Evolutionary conservation across 2,888 invertebrate species (phyloP), one percentile per base, ranked within the genome.

Genomic region (Protodeltote pygarga): DNA sequence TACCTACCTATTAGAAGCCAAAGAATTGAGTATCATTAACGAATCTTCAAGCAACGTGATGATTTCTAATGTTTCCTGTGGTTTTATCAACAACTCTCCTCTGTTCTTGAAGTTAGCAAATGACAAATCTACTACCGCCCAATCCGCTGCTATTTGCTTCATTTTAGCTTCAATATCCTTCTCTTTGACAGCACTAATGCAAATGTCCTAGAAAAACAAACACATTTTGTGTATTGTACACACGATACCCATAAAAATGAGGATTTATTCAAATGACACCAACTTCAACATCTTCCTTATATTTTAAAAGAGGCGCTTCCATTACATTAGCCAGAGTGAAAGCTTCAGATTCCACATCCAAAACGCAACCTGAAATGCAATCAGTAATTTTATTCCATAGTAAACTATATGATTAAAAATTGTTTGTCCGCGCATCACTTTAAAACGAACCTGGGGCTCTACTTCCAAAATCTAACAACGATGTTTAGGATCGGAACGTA

Each of bases 151-250:
- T 0, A 97, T 94, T 86, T 96, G 96, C 65, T 95, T 96, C 50
- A 98, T 80, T 88, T 97, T 98, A 0, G 95, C 96, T 88, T 98
- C 97, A 52, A 98, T 98, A 67, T 98, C 98, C 68, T 95, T 95
- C 81, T 98, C 98, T 87, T 97, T 98, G 0, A 96, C 95, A 0
- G 98, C 97, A 72, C 97, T 95, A 20, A 97, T 95, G 73, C 98
- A 98, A 65, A 97, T 96, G 77, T 98, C 97, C 94, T 95, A n/a
- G n/a, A n/a, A n/a, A n/a, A n/a, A n/a, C n/a, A n/a, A n/a, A n/a
- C 9, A 21, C 1, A 9, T 11, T 11, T 11, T 4, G 2, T 20
- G 3, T 13, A 31, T 5, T n/a, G n/a, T n/a, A n/a, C n/a, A n/a
- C n/a, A n/a, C n/a, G n/a, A n/a, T n/a, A n/a, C n/a, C n/a, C n/a